Evolutionary conservation across 2,888 invertebrate species (phyloP), one percentile per base, ranked within the genome.

Genomic region (Sphinx pinastri): DNA sequence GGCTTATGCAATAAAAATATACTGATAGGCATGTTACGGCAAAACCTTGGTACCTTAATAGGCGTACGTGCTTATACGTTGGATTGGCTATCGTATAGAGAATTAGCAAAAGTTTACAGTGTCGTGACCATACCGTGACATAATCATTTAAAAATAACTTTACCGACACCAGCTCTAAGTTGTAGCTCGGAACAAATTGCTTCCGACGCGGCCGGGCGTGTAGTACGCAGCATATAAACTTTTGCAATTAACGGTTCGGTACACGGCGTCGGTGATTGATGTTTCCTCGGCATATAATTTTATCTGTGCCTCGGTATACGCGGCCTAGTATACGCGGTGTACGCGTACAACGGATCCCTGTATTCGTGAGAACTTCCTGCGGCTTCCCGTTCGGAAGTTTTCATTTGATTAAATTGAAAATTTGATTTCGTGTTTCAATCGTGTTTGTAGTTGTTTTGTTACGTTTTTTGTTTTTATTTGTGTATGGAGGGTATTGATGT

Each of bases 201-300:
- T 81, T 77, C 74, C 77, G 80, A 77, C 80, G 76, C 76, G 76
- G 76, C 49, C 13, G 12, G 77, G 76, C 78, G 75, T 75, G 67
- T 63, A 70, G 77, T 80, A 81, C 74, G 75, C 78, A 70, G 72
- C 77, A 77, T 79, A 80, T 80, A 81, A 87, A 88, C 87, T 88
- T 88, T 87, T 75, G 82, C 80, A 86, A 88, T 88, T 88, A 88
- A 82, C 82, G 79, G 75, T 72, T 72, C 71, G 71, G 76, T 73
- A 63, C 71, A 68, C 71, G 73, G 75, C 70, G 75, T 76, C 78
- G 78, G 80, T 83, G 81, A 77, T 81, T 81, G 82, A 82, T 84
- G 80, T 72, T 75, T 78, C 58, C 59, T 70, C 58, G n/a, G 67
- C 45, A 67, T 70, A 67, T 67, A 67, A 67, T 69, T 69, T 69